Percentiles rank a stretch among this genome's conserved stretches.
Evolutionary conservation across 2,797 vertebrate species (phyloP).

Genomic region (Mormyrops boulengeri): DNA sequence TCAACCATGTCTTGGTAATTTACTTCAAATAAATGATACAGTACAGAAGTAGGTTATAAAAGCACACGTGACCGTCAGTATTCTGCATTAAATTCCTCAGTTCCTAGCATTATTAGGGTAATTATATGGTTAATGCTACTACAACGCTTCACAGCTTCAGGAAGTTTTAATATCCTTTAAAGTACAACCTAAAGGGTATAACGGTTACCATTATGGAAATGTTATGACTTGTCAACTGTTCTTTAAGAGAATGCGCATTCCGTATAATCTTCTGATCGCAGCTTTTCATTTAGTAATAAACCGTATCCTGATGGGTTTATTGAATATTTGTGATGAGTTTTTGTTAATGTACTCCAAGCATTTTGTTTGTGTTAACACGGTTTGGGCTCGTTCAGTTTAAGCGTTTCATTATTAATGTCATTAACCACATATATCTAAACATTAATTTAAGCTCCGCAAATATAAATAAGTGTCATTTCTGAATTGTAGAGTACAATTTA

Average conservation of each 20-base stretch:
- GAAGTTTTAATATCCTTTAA: neutral
- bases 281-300: neutral
- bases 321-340: neutral
- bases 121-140: neutral
- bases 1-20: neutral
- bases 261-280: neutral
- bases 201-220: conserved; percentile 30
- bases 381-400: neutral
- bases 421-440: neutral
- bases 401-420: neutral
- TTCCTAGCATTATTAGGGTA: neutral
- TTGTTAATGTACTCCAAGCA: neutral
- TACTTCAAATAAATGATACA: neutral
- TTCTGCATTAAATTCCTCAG: neutral
- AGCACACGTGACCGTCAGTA: neutral
- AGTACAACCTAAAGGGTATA: neutral
- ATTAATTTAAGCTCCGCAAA: neutral
- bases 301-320: neutral
- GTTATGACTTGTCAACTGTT: neutral
- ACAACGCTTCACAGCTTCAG: neutral
- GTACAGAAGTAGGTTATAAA: neutral
- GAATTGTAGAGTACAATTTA: neutral
- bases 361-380: neutral
- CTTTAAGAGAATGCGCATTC: neutral
- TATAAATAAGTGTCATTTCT: neutral